A percentile compares a stretch with the other conserved stretches of the same genome.
These are phyloP conservation scores for Murina feae DNA, from an alignment of 2,113 vertebrate species.

Conservation along the genomic window DNA sequence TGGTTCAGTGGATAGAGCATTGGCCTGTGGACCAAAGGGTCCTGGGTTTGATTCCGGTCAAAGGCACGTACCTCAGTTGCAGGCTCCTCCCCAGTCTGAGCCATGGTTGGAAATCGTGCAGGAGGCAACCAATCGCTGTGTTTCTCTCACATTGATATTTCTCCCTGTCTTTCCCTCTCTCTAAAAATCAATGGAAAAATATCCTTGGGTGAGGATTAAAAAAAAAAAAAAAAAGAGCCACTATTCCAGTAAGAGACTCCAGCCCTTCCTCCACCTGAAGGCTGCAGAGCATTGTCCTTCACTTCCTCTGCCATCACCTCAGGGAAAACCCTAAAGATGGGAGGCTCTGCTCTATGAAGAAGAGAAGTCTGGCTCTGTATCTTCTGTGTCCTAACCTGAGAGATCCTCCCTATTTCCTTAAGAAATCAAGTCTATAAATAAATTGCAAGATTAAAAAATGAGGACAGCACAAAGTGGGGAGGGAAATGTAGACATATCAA, in stretches of 20 bases:
- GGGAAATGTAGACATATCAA: neutral
- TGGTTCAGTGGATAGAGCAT: no score
- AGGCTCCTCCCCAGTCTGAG: no score
- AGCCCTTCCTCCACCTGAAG: neutral
- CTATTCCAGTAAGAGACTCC: neutral
- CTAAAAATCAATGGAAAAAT: no score
- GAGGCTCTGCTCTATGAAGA: neutral
- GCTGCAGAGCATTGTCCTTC: neutral
- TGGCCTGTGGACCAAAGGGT: no score
- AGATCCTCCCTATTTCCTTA: neutral
- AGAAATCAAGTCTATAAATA: constrained; percentile 11
- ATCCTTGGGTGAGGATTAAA: no score
- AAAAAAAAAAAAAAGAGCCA: neutral
- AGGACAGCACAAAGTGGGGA: neutral
- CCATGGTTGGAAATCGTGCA: no score
- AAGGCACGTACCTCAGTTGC: no score
- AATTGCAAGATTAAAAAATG: neutral
- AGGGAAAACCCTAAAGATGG: neutral
- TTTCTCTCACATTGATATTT: no score
- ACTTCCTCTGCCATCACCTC: neutral
- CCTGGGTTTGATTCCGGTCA: no score
- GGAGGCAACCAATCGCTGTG: no score
- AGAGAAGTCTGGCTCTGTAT: neutral
- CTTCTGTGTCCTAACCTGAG: neutral
- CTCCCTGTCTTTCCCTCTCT: no score